phyloP scores from a whole-genome alignment of 2,888 invertebrate genomes.

The Xylota sylvarum region DNA sequence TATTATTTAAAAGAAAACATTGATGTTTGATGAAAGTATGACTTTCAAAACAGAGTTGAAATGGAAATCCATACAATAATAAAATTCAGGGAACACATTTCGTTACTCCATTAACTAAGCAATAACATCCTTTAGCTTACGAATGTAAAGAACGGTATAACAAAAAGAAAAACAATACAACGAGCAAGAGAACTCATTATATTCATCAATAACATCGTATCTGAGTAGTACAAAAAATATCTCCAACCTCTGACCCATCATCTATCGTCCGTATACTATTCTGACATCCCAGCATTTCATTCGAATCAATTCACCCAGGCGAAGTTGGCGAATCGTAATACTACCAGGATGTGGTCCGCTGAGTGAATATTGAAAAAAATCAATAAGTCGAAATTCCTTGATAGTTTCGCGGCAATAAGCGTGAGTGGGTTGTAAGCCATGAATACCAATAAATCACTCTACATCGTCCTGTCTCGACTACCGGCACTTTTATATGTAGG shows the following conservation, averaged over 20 bases:
- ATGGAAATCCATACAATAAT: too few species aligned
- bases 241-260: background rate
- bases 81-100: too few species aligned
- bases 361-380: background rate
- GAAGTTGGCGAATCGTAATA: constrained; percentile 16
- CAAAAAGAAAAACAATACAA: too few species aligned
- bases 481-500: constrained; percentile 16
- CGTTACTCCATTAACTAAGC: too few species aligned
- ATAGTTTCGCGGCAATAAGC: constrained; percentile 11
- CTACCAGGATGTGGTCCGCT: background rate
- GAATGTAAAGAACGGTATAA: too few species aligned
- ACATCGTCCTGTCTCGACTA: constrained; percentile 17
- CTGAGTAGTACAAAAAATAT: background rate
- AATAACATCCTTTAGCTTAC: too few species aligned
- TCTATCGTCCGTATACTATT: too few species aligned
- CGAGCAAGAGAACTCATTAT: too few species aligned
- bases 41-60: too few species aligned
- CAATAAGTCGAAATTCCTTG: constrained; percentile 47
- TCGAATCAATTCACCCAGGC: constrained; percentile 24
- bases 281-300: background rate
- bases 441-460: constrained; percentile 57
- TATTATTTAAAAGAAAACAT: too few species aligned
- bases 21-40: too few species aligned
- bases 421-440: constrained; percentile 20
- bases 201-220: too few species aligned